These are phyloP conservation scores for Coluber constrictor DNA, from an alignment of 2,797 vertebrate genomes.

Conservation along the genomic window DNA sequence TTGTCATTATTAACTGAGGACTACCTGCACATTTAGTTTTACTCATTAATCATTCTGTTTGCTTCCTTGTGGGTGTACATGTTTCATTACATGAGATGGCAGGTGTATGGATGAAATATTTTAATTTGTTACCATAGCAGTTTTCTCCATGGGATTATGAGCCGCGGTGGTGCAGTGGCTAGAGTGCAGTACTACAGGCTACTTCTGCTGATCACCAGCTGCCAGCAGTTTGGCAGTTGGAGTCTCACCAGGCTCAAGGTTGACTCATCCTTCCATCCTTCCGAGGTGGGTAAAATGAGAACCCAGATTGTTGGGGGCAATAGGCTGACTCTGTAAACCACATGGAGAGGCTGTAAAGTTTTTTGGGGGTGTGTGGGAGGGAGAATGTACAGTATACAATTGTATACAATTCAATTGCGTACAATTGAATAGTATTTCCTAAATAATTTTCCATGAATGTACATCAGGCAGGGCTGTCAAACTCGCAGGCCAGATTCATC, in stretches of 20 bases:
- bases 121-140: not conserved
- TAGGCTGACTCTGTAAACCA: too few species aligned
- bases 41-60: not conserved
- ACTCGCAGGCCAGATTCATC: too few species aligned
- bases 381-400: not conserved
- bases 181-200: too few species aligned
- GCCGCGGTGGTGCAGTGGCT: too few species aligned
- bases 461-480: not conserved
- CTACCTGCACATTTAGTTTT: not conserved
- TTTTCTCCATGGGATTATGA: not conserved
- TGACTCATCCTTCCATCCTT: too few species aligned
- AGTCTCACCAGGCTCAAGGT: too few species aligned
- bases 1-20: not conserved
- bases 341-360: not conserved
- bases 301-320: too few species aligned
- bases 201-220: too few species aligned
- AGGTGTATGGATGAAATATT: not conserved
- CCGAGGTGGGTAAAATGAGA: too few species aligned
- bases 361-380: too few species aligned
- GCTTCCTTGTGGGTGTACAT: not conserved
- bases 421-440: not conserved
- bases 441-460: not conserved
- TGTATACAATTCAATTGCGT: not conserved
- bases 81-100: not conserved
- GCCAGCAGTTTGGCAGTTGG: too few species aligned